Percentiles rank a stretch among this genome's conserved stretches.
phyloP scores from a whole-genome alignment of 2,797 vertebrate species.

The Apodemus agrarius region DNA sequence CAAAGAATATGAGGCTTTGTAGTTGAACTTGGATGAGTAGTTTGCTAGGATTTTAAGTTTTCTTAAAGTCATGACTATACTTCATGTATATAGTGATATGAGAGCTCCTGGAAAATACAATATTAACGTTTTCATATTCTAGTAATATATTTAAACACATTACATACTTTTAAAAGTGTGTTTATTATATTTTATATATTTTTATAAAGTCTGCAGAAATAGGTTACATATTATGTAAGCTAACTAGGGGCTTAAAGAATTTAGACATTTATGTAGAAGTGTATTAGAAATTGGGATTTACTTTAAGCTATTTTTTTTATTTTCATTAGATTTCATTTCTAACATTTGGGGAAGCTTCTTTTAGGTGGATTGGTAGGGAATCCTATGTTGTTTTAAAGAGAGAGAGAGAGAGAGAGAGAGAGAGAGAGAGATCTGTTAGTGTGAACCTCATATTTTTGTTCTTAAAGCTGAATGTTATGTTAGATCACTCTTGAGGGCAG shows the following conservation, averaged over 20 bases:
- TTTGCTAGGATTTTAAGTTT: conserved; percentile 57
- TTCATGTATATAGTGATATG: neutral
- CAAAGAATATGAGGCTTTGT: neutral
- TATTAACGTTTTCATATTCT: conserved; percentile 56
- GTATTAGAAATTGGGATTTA: conserved; percentile 45
- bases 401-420: neutral
- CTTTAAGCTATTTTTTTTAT: neutral
- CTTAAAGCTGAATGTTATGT: conserved; percentile 8
- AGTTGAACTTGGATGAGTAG: conserved; percentile 2
- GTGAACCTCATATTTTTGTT: conserved; percentile 1
- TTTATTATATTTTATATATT: conserved; percentile 49
- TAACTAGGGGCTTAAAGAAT: conserved; percentile 31
- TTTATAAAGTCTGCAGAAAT: neutral
- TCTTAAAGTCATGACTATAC: conserved; percentile 10
- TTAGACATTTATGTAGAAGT: neutral
- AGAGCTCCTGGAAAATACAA: conserved; percentile 23
- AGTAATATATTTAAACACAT: conserved; percentile 26
- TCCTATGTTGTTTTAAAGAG: conserved; percentile 46
- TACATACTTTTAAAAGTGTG: conserved; percentile 38
- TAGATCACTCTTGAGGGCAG: neutral
- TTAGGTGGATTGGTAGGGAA: conserved; percentile 34
- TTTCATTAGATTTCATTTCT: conserved; percentile 20
- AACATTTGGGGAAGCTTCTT: conserved; percentile 5
- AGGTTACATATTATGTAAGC: conserved; percentile 32
- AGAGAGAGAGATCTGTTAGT: conserved; percentile 3